Percentiles rank a stretch among this genome's conserved stretches.
Conservation (phyloP, 2,797 vertebrate genomes). For the Acanthurus tractus region DNA sequence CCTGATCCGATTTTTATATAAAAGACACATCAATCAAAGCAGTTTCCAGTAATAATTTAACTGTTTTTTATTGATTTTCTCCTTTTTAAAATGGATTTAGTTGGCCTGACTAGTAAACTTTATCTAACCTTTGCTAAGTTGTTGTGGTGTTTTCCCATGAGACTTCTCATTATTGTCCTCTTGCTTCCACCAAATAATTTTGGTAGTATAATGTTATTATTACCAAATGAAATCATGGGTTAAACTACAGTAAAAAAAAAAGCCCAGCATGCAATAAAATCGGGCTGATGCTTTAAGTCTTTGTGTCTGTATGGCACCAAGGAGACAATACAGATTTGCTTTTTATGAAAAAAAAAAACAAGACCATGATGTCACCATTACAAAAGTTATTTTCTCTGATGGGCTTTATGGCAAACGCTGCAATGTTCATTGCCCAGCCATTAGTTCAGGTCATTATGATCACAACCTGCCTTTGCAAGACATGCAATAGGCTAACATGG, state of each 20-base stretch:
- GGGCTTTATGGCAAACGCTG: slow-evolving; percentile 11
- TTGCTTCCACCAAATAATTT: neutral
- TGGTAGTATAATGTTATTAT: neutral
- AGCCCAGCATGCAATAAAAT: neutral
- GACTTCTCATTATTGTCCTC: neutral
- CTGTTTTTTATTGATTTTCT: neutral
- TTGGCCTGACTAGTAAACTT: neutral
- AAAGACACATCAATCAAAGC: neutral
- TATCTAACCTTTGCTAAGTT: neutral
- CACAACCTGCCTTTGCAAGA: slow-evolving; percentile 26
- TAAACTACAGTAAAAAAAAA: neutral
- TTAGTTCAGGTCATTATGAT: slow-evolving; percentile 39
- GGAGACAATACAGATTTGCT: slow-evolving; percentile 1
- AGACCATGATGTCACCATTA: slow-evolving; percentile 4
- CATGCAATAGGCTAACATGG: slow-evolving; percentile 15
- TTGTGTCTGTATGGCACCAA: neutral
- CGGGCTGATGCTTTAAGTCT: neutral
- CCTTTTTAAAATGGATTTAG: neutral
- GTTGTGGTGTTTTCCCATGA: neutral
- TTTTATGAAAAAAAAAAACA: slow-evolving; percentile 26
- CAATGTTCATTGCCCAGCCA: slow-evolving; percentile 29
- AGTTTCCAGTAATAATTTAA: neutral
- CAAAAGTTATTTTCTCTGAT: slow-evolving; percentile 30
- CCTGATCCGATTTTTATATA: neutral
- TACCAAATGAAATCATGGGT: neutral